phyloP scores from a whole-genome alignment of 2,113 vertebrate species.

The Oncorhynchus clarkii region DNA sequence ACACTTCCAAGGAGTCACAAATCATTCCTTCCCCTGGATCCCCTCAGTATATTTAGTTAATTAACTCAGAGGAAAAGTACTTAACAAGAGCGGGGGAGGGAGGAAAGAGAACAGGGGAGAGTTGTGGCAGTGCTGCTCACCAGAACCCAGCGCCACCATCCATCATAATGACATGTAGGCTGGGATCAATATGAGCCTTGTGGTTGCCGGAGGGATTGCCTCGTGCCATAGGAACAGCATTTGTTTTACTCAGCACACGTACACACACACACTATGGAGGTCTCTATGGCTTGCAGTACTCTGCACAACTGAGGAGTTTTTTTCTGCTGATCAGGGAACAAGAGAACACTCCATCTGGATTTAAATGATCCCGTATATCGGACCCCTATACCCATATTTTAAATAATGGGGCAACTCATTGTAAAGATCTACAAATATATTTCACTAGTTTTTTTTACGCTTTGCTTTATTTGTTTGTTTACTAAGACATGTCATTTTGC shows the following conservation, averaged over 20 bases:
- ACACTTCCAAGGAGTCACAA: conserved; percentile 28
- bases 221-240: conserved; percentile 32
- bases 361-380: neutral
- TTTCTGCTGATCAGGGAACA: neutral
- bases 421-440: neutral
- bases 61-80: conserved; percentile 71
- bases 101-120: conserved; percentile 42
- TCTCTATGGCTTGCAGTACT: neutral
- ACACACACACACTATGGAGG: neutral
- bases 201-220: conserved; percentile 28
- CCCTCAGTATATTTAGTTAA: conserved; percentile 62
- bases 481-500: neutral
- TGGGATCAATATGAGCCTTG: conserved; percentile 64
- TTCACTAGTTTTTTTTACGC: neutral
- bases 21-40: conserved; percentile 49
- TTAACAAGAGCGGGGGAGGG: conserved; percentile 64
- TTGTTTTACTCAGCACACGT: neutral
- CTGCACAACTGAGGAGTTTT: neutral
- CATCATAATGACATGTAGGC: conserved; percentile 72
- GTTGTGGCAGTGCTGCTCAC: conserved; percentile 41
- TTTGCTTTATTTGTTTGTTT: neutral
- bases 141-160: conserved; percentile 63
- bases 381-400: neutral
- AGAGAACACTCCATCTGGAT: neutral
- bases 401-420: neutral